Base-by-base conservation (phyloP, 2,888 invertebrate species). In the Aphelenchoides bicaudatus region DNA sequence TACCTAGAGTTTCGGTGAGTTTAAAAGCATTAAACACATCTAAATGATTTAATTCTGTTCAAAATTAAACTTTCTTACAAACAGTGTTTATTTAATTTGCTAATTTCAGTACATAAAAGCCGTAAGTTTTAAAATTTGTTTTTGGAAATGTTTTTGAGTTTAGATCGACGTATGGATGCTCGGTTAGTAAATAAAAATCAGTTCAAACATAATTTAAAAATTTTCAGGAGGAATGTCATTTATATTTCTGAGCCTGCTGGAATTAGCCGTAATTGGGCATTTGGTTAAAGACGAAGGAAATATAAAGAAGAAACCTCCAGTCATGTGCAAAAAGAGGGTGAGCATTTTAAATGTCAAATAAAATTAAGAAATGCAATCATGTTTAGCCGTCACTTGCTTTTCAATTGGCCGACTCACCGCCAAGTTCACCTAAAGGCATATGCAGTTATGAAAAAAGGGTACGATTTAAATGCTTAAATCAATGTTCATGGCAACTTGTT, bases 121-220 rank as follows among this genome's bases (percentile, higher is more conserved):
- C 28, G 16, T n/a, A n/a, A 29, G 10, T 47, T 3, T 47, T 6
- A 6, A 29, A 5, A 23, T 54, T 54, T n/a, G 16, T 10, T 23
- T 56, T 16, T 19, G 10, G 8, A 57, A 13, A 4, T 21, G 4
- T n/a, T 10, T 50, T 8, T 4, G 3, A 27, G 19, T 23, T 19
- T 19, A 38, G 67, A 56, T 48, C 68, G 77, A 78, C 59, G 80
- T 67, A 51, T 79, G 70, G 76, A 78, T 71, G 79, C 73, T 72
- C 39, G 77, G n/a, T n/a, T n/a, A n/a, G n/a, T n/a, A n/a, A n/a
- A n/a, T n/a, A n/a, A n/a, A n/a, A n/a, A n/a, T n/a, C n/a, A n/a
- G n/a, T n/a, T n/a, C n/a, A n/a, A n/a, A n/a, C n/a, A n/a, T n/a
- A n/a, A n/a, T n/a, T n/a, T n/a, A n/a, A n/a, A n/a, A n/a, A n/a